Evolutionary conservation across 1,140 invertebrate species (phyloP).

Genomic region (Camponotus pennsylvanicus): DNA sequence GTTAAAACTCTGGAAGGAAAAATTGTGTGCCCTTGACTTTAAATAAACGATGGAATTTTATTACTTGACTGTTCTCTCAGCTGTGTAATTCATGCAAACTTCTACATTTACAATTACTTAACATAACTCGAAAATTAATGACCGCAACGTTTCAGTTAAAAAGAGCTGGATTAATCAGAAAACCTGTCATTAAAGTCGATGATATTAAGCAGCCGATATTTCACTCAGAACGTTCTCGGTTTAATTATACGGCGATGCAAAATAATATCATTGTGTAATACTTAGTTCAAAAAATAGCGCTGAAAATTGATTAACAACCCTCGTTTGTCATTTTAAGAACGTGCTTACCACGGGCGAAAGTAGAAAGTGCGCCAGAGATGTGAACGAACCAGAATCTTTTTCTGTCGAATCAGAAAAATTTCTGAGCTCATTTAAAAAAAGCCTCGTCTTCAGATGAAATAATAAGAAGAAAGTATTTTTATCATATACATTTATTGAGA

Average conservation of each 20-base stretch:
- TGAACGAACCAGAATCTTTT: neutral
- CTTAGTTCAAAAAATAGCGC: neutral
- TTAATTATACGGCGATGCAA: neutral
- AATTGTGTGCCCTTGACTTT: neutral
- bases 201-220: neutral
- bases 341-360: neutral
- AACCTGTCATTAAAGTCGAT: neutral
- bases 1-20: neutral
- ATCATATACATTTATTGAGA: neutral
- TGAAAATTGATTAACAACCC: constrained; percentile 29
- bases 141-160: neutral
- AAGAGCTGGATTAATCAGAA: neutral
- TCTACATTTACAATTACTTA: constrained; percentile 1
- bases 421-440: neutral
- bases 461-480: constrained; percentile 8
- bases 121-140: constrained; percentile 33
- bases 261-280: constrained; percentile 16
- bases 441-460: neutral
- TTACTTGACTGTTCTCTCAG: neutral
- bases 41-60: constrained; percentile 33
- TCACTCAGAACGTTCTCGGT: neutral
- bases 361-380: neutral
- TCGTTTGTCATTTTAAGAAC: constrained; percentile 33
- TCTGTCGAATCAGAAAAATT: neutral
- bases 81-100: neutral